Evolutionary conservation across 2,113 vertebrate genomes (phyloP), one percentile per base, ranked within the genome.

Genomic region (Elanoides forficatus): DNA sequence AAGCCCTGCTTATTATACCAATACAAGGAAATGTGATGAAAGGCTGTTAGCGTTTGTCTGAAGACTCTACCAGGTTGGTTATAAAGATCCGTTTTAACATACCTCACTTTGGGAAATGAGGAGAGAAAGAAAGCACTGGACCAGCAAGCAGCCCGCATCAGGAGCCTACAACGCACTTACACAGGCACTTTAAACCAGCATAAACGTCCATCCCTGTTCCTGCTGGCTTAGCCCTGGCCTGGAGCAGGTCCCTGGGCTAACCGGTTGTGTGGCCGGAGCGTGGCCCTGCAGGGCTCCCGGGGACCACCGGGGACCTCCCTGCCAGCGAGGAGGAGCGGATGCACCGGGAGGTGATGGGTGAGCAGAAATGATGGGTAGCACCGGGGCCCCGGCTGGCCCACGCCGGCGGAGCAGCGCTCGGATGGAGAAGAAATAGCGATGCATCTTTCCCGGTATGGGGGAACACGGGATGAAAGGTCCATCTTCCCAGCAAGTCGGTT

Each of bases 391-490:
- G 7, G 47, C 50, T 62, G 60, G 43, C 16, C 38, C 29, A 9
- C 1, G 0, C 10, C 1, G 0, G 30, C 23, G 36, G 7, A 82
- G 60, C 58, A 43, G 50, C 9, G n/a, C 80, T 75, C 4, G 23
- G 45, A 7, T 38, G 45, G 42, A 30, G 40, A 66, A 50, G 21
- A 30, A 47, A 15, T 2, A 52, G 38, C 0, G 0, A 4, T 20
- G 38, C 32, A 26, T 29, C 42, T 79, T 42, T 14, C 27, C 45
- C 15, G 5, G 21, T 7, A 4, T 19, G 20, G 23, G 20, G 32
- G 45, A 82, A 68, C 52, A 23, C 0, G 6, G 52, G 20, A 29
- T 19, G 56, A 80, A 65, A 62, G 30, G 55, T 72, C 59, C 58
- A 5, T 53, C 34, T 63, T 93, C 78, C 34, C 0, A 0, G 30